These are phyloP conservation scores for Papilio gigon DNA, from an alignment of 2,888 invertebrate genomes.

Conservation along the genomic window DNA sequence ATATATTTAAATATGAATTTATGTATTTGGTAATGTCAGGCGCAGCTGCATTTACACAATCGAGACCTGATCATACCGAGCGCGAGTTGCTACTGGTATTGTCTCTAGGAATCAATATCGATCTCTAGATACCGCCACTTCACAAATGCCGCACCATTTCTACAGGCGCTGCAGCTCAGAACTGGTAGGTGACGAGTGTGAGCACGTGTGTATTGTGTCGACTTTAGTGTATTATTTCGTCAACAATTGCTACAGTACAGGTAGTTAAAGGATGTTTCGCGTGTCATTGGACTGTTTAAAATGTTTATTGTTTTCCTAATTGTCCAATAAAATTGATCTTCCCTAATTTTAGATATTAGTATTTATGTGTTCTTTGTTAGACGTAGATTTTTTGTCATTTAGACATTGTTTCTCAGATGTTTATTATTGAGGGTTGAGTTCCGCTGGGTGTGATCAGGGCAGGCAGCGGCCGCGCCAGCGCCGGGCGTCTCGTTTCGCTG, in stretches of 20 bases:
- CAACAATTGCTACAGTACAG: background rate
- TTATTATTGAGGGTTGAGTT: background rate
- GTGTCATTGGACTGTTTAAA: constrained; percentile 3
- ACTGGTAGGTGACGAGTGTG: too few species aligned
- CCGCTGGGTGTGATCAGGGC: constrained; percentile 45
- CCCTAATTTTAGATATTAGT: background rate
- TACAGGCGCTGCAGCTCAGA: background rate
- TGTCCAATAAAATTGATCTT: background rate
- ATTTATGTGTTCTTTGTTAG: constrained; percentile 4
- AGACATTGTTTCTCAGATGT: background rate
- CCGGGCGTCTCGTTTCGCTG: constrained; percentile 61
- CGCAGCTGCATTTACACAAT: constrained; percentile 38
- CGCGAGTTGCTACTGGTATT: constrained; percentile 43
- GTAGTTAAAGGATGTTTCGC: background rate
- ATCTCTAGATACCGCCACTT: too few species aligned
- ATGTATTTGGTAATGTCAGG: constrained; percentile 33
- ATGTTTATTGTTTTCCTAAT: constrained; percentile 11
- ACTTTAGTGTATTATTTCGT: background rate
- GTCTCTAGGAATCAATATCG: background rate
- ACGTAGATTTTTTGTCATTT: constrained; percentile 1
- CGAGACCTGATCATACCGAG: constrained; percentile 44
- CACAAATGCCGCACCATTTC: background rate
- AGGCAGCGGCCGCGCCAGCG: constrained; percentile 47
- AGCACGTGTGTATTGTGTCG: constrained; percentile 1
- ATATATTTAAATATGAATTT: constrained; percentile 22